Evolutionary conservation across 2,113 vertebrate genomes (phyloP).

Genomic region (Rhineura floridana): DNA sequence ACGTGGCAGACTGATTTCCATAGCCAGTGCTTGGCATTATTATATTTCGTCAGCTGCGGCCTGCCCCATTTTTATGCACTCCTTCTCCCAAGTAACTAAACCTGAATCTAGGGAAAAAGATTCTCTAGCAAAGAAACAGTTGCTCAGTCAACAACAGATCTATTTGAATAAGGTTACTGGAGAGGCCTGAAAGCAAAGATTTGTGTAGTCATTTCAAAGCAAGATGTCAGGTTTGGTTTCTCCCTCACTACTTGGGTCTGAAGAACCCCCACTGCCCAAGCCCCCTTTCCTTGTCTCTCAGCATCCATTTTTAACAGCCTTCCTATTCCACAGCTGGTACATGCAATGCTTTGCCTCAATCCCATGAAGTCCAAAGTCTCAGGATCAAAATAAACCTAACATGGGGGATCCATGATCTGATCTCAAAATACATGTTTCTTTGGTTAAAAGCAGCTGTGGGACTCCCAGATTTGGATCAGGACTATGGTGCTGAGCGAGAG

Average conservation of each 20-base stretch:
- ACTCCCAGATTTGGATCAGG: background rate
- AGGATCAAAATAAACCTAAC: background rate
- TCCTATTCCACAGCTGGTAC: background rate
- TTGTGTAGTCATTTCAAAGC: background rate
- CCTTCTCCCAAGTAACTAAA: constrained; percentile 16
- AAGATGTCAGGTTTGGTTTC: background rate
- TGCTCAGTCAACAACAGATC: background rate
- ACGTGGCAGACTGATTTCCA: constrained; percentile 19
- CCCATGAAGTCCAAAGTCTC: background rate
- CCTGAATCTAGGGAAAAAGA: background rate
- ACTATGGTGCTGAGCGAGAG: background rate
- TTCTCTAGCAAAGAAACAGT: background rate
- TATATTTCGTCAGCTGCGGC: constrained; percentile 71
- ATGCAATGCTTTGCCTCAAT: background rate
- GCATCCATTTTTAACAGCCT: background rate
- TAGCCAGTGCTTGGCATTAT: constrained; percentile 62
- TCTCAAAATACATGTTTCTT: background rate
- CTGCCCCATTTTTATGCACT: constrained; percentile 60
- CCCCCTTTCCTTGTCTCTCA: background rate
- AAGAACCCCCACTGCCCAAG: background rate
- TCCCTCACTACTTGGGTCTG: background rate
- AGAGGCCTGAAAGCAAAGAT: background rate
- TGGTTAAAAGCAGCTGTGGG: background rate
- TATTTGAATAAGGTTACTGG: background rate
- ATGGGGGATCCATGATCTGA: background rate